Percentiles rank a stretch among this genome's conserved stretches.
Conservation (phyloP, 2,113 vertebrate species). For the Spizaetus ornatus region DNA sequence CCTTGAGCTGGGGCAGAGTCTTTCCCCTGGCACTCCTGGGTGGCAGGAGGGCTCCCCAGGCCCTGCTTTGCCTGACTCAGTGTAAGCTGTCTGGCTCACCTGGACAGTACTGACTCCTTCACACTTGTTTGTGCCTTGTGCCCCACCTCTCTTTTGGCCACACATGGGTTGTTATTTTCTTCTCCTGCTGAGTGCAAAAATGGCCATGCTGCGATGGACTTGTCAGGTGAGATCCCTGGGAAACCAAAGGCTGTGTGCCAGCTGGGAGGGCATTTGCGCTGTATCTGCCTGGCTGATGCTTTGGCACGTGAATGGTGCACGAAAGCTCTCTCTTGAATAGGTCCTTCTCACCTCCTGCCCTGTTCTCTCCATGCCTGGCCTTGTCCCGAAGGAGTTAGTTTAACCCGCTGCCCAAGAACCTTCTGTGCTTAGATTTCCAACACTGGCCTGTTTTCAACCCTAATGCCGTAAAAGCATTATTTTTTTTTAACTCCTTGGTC, state of each 20-base stretch:
- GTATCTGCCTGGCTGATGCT: neutral
- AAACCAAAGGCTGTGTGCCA: rapidly evolving
- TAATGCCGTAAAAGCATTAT: neutral
- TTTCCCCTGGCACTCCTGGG: neutral
- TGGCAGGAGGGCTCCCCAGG: neutral
- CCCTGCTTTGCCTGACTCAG: neutral
- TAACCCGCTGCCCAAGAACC: neutral
- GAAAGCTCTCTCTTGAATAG: neutral
- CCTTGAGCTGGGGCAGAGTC: neutral
- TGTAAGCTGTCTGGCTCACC: neutral
- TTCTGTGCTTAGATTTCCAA: neutral
- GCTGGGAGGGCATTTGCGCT: neutral
- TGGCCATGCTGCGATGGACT: neutral
- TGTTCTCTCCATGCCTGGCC: neutral
- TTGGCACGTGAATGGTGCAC: neutral
- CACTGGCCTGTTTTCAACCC: neutral
- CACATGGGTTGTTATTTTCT: neutral
- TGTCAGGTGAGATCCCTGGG: neutral
- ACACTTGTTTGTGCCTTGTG: conserved; percentile 18
- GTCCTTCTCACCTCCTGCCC: neutral
- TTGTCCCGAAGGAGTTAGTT: neutral
- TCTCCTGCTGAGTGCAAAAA: neutral
- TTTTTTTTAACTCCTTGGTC: neutral
- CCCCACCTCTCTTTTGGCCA: neutral
- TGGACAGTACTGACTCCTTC: neutral